Percentiles rank a stretch among this genome's conserved stretches.
Conservation (phyloP, 2,888 invertebrate species). For the Seira musarum region DNA sequence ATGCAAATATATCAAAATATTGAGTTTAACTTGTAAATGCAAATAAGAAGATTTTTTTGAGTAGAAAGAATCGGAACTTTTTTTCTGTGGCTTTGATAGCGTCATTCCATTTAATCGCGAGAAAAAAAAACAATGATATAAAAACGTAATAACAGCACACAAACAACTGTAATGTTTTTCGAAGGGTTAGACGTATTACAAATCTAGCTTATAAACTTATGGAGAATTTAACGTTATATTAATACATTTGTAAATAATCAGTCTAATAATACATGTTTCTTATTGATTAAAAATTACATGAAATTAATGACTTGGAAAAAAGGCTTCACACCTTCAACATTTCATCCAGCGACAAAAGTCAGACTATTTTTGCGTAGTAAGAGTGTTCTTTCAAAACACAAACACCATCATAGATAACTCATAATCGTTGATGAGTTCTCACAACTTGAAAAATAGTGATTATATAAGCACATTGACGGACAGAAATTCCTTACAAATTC, state of each 20-base stretch:
- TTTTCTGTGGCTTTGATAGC: conserved; percentile 44
- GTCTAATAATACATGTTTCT: conserved; percentile 51
- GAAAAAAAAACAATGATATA: conserved; percentile 55
- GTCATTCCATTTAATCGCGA: conserved; percentile 56
- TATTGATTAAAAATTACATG: conserved; percentile 30
- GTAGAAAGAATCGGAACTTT: no score
- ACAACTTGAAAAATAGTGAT: conserved; percentile 9
- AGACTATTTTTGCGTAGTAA: conserved; percentile 12
- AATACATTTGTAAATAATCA: conserved; percentile 53
- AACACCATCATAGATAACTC: neutral
- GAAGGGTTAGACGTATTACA: conserved; percentile 24
- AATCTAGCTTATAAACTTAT: conserved; percentile 28
- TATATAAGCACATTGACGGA: neutral
- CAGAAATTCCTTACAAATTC: no score
- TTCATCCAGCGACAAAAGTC: conserved; percentile 13
- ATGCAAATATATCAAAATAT: no score
- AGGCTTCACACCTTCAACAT: conserved; percentile 42
- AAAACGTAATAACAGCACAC: conserved; percentile 55
- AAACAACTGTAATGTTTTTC: conserved; percentile 46
- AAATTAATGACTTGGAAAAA: conserved; percentile 55
- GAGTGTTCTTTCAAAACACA: neutral
- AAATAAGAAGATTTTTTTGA: no score
- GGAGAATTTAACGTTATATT: conserved; percentile 32
- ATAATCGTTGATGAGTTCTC: neutral
- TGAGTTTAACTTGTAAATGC: no score